phyloP scores from a whole-genome alignment of 2,888 invertebrate species.

The Cheilosia grossa region DNA sequence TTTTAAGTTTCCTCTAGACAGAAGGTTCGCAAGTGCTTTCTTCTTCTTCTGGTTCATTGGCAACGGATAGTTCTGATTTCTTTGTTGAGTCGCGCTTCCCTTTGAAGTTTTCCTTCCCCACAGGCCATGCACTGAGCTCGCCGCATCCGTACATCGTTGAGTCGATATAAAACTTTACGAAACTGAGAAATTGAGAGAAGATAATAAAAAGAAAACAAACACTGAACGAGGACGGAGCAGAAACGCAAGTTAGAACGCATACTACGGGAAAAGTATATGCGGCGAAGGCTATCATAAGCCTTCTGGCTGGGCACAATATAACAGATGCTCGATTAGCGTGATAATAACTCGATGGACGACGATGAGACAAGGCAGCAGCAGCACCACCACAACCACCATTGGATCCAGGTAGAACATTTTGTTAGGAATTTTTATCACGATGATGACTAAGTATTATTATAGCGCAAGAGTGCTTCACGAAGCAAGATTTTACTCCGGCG shows the following conservation, averaged over 20 bases:
- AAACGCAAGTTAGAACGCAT: conserved; percentile 62
- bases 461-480: conserved; percentile 49
- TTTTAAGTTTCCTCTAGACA: conserved; percentile 64
- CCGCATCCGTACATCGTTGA: conserved; percentile 20
- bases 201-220: conserved; percentile 51
- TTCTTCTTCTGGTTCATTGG: conserved; percentile 66
- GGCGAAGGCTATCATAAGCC: conserved; percentile 68
- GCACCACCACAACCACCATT: conserved; percentile 16
- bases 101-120: conserved; percentile 63
- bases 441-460: conserved; percentile 74
- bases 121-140: conserved; percentile 31
- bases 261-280: conserved; percentile 23
- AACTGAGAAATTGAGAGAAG: conserved; percentile 49
- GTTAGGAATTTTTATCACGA: conserved; percentile 75
- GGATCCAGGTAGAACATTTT: conserved; percentile 69
- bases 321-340: conserved; percentile 75
- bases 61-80: conserved; percentile 69
- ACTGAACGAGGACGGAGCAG: conserved; percentile 24
- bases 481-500: conserved; percentile 65
- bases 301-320: conserved; percentile 62
- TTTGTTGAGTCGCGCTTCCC: conserved; percentile 70
- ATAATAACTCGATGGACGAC: conserved; percentile 71
- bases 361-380: conserved; percentile 56
- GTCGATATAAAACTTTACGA: conserved; percentile 47
- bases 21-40: conserved; percentile 68